These are phyloP conservation scores for Tricholaema leucomelas DNA, from an alignment of 2,113 vertebrate species.

Conservation along the genomic window DNA sequence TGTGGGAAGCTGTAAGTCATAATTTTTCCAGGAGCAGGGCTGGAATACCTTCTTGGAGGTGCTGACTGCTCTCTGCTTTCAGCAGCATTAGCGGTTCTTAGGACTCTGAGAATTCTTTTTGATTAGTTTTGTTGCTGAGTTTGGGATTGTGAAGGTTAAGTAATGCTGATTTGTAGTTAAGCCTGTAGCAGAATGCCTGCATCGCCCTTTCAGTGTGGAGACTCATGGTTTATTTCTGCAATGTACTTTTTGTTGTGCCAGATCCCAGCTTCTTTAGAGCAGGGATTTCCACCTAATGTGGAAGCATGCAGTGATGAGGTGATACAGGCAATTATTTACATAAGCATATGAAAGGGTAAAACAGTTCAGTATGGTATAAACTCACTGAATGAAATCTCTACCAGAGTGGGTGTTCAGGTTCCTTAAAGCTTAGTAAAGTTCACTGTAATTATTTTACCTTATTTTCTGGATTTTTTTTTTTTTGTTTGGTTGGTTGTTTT, in stretches of 20 bases:
- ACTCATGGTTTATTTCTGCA: neutral
- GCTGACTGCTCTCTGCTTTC: neutral
- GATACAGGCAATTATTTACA: constrained; percentile 1
- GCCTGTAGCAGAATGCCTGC: neutral
- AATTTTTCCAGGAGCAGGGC: neutral
- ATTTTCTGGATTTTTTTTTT: too few species aligned
- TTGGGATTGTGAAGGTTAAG: neutral
- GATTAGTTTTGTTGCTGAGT: neutral
- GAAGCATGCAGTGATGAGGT: constrained; percentile 23
- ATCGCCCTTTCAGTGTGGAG: neutral
- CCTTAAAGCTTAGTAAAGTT: neutral
- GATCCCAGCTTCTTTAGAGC: neutral
- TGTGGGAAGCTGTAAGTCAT: neutral
- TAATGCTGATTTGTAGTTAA: neutral
- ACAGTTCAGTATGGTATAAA: neutral
- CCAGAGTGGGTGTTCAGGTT: neutral
- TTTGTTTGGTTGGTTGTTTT: neutral
- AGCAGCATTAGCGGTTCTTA: neutral
- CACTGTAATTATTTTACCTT: too few species aligned
- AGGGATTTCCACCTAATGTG: neutral
- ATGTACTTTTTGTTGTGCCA: neutral
- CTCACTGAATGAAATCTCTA: neutral
- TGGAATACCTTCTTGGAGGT: neutral
- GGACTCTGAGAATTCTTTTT: neutral
- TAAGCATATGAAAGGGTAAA: neutral